Evolutionary conservation across 2,888 invertebrate genomes (phyloP), one percentile per base, ranked within the genome.

Genomic region (Camponotus fellah): DNA sequence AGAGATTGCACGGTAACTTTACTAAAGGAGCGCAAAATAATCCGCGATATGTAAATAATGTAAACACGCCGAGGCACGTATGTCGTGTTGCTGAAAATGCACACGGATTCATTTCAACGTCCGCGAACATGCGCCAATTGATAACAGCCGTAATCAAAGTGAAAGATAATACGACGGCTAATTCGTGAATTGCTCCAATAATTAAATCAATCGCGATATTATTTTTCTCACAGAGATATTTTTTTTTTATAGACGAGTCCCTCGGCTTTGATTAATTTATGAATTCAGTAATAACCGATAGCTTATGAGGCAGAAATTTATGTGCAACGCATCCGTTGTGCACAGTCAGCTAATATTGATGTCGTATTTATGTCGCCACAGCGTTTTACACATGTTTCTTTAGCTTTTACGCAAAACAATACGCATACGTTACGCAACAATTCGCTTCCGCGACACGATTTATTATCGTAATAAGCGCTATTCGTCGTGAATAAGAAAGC

Each of bases 341-440:
- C 79, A 21, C 3, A 9, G 37, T 71, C 79, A 80, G 79, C 49
- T n/a, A 17, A 21, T 46, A 53, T 69, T 34, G 69, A 46, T 21
- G 3, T 14, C 43, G 21, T 32, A 21, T 71, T 49, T 26, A 21
- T 46, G 69, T 71, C 12, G 60, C 60, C 34, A 34, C 43, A 34
- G 46, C 37, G 37, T 46, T 71, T 71, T 79, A 80, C 71, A 71
- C 60, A n/a, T 80, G 79, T 79, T 71, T 79, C 69, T 46, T 71
- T 60, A 60, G 12, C 40, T 26, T 40, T 77, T 56, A 76, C 49
- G 43, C n/a, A 37, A 49, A 65, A 75, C 66, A 66, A 26, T 37
- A 71, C n/a, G 40, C 34, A 1, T 40, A 32, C 3, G 17, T 79
- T 58, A 71, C 79, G 58, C 46, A 60, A 71, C 34, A 53, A 49